These are phyloP conservation scores for Trematomus bernacchii DNA, from an alignment of 2,797 vertebrate species.

Conservation along the genomic window DNA sequence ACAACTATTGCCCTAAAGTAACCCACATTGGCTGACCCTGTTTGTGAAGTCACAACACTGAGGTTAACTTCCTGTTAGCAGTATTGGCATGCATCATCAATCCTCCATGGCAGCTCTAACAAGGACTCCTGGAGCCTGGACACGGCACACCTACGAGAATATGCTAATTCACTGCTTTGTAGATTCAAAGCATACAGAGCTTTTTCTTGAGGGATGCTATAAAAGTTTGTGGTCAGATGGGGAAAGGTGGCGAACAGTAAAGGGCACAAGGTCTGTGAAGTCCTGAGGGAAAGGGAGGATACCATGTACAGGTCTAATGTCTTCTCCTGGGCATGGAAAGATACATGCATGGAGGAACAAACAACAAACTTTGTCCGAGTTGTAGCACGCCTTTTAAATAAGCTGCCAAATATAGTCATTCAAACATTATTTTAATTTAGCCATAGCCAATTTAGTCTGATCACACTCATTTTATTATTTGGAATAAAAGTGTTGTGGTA, in stretches of 20 bases:
- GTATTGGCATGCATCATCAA: constrained; percentile 71
- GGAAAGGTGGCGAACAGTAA: constrained; percentile 36
- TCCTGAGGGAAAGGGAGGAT: constrained; percentile 15
- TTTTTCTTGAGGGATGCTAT: constrained; percentile 39
- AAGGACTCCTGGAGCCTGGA: constrained; percentile 35
- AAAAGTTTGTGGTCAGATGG: constrained; percentile 23
- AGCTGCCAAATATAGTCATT: constrained; percentile 70
- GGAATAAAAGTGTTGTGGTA: constrained; percentile 71
- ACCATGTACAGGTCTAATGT: constrained; percentile 19
- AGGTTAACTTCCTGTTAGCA: constrained; percentile 77
- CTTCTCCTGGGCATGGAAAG: constrained; percentile 44
- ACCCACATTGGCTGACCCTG: constrained; percentile 54
- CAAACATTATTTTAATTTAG: constrained; percentile 67
- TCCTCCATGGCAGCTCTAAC: constrained; percentile 64
- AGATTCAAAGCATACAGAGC: constrained; percentile 55
- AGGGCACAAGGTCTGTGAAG: constrained; percentile 30
- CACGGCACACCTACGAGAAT: constrained; percentile 46
- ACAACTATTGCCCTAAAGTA: constrained; percentile 65
- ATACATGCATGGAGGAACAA: constrained; percentile 43
- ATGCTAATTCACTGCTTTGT: constrained; percentile 55
- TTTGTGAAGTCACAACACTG: constrained; percentile 68
- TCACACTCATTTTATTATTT: constrained; percentile 77
- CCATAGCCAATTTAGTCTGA: constrained; percentile 48
- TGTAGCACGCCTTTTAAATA: constrained; percentile 49
- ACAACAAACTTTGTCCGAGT: constrained; percentile 40